Evolutionary conservation across 2,888 invertebrate genomes (phyloP).

Genomic region (Drosophila vallismaia): DNA sequence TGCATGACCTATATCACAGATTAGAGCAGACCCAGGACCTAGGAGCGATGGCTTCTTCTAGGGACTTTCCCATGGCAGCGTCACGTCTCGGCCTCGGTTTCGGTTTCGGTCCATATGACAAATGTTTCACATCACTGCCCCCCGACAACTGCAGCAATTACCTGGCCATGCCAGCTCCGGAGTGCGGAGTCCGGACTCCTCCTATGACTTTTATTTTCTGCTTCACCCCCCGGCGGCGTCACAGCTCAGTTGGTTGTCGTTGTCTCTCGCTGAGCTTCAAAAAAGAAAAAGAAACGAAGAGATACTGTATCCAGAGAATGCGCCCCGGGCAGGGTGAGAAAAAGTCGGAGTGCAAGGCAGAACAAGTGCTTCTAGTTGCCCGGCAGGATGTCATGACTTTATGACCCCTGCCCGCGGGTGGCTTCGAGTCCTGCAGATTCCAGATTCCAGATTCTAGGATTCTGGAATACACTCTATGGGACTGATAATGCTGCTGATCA

Average conservation of each 20-base stretch:
- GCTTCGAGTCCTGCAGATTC: constrained; percentile 2
- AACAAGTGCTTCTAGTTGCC: constrained; percentile 77
- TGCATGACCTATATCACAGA: constrained; percentile 79
- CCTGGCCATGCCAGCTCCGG: constrained; percentile 52
- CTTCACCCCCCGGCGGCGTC: constrained; percentile 56
- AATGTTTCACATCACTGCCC: constrained; percentile 81
- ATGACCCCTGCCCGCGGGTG: constrained; percentile 44
- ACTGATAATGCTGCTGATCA: constrained; percentile 53
- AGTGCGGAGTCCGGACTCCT: constrained; percentile 14
- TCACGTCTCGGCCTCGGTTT: constrained; percentile 60
- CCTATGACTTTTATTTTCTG: constrained; percentile 21
- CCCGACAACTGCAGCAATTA: constrained; percentile 72
- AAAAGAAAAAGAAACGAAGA: constrained; percentile 5
- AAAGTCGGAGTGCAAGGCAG: constrained; percentile 38
- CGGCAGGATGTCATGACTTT: constrained; percentile 63
- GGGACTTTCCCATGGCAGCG: constrained; percentile 75
- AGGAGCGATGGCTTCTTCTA: constrained; percentile 23
- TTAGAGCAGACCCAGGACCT: constrained; percentile 35
- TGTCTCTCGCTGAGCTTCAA: constrained; percentile 63
- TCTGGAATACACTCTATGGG: constrained; percentile 16
- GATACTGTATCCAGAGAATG: constrained; percentile 27
- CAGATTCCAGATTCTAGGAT: constrained; percentile 8
- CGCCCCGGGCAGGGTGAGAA: constrained; percentile 41
- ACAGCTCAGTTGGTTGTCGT: constrained; percentile 73
- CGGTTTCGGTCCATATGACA: constrained; percentile 76